Conservation (phyloP, 2,113 vertebrate species). For the Gymnorhina tibicen region DNA sequence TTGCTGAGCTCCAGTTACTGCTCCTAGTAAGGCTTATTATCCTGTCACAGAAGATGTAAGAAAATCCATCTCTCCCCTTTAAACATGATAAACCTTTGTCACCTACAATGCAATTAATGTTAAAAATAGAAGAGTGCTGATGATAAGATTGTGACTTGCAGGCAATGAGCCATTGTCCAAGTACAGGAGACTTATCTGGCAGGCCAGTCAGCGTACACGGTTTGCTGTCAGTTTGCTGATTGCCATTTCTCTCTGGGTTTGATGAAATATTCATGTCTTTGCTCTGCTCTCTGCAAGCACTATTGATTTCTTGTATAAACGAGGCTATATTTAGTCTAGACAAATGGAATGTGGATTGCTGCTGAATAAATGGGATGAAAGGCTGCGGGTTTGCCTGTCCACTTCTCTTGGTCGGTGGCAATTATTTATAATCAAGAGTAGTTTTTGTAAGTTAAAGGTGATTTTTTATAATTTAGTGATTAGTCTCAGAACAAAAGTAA, state of each 20-base stretch:
- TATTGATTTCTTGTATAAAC: slow-evolving; percentile 90
- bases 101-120: slow-evolving; percentile 74
- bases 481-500: slow-evolving; percentile 75
- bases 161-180: slow-evolving; percentile 71
- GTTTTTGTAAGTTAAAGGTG: slow-evolving; percentile 83
- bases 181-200: slow-evolving; percentile 62
- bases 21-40: slow-evolving; percentile 62
- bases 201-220: slow-evolving; percentile 64
- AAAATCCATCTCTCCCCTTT: slow-evolving; percentile 71
- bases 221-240: slow-evolving; percentile 72
- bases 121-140: slow-evolving; percentile 72
- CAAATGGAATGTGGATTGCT: slow-evolving; percentile 90
- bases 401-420: slow-evolving; percentile 77
- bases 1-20: slow-evolving; percentile 40
- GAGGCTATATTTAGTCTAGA: slow-evolving; percentile 91
- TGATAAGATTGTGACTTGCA: slow-evolving; percentile 69
- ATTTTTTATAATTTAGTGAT: slow-evolving; percentile 81
- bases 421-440: slow-evolving; percentile 88
- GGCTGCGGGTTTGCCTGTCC: slow-evolving; percentile 66
- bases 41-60: slow-evolving; percentile 67
- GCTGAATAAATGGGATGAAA: slow-evolving; percentile 82
- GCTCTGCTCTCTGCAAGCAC: slow-evolving; percentile 78
- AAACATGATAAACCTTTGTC: slow-evolving; percentile 74
- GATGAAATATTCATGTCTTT: slow-evolving; percentile 86
- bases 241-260: slow-evolving; percentile 72